Evolutionary conservation across 2,888 invertebrate genomes (phyloP).

Genomic region (Dichetophora obliterata): DNA sequence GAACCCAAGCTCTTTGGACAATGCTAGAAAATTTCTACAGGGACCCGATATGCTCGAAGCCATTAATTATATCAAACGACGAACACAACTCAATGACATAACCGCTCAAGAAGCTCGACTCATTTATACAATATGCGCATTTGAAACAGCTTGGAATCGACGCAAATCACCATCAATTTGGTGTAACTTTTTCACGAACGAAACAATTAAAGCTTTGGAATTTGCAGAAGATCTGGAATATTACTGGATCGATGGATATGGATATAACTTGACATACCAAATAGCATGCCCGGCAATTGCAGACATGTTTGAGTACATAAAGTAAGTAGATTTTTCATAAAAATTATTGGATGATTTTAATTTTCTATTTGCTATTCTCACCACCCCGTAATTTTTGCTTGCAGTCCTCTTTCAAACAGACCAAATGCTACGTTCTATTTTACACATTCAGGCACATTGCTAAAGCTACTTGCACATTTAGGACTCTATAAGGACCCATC

Average conservation of each 20-base stretch:
- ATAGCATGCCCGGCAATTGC: conserved; percentile 82
- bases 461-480: conserved; percentile 81
- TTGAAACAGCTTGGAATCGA: conserved; percentile 85
- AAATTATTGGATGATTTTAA: neutral
- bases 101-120: conserved; percentile 74
- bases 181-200: conserved; percentile 80
- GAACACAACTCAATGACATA: conserved; percentile 76
- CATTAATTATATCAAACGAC: conserved; percentile 70
- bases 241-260: conserved; percentile 88
- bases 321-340: conserved; percentile 71
- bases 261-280: conserved; percentile 78
- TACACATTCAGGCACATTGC: conserved; percentile 85
- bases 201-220: conserved; percentile 76
- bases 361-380: neutral
- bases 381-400: too few species aligned
- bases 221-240: conserved; percentile 83
- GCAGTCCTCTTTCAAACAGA: conserved; percentile 57
- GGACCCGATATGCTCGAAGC: conserved; percentile 73
- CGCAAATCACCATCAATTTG: conserved; percentile 76
- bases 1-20: conserved; percentile 75
- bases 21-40: conserved; percentile 72
- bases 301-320: conserved; percentile 78
- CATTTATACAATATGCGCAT: conserved; percentile 83
- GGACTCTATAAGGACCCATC: conserved; percentile 78
- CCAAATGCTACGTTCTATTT: conserved; percentile 78